Evolutionary conservation across 2,888 invertebrate species (phyloP).

Genomic region (Embidobia sp.): DNA sequence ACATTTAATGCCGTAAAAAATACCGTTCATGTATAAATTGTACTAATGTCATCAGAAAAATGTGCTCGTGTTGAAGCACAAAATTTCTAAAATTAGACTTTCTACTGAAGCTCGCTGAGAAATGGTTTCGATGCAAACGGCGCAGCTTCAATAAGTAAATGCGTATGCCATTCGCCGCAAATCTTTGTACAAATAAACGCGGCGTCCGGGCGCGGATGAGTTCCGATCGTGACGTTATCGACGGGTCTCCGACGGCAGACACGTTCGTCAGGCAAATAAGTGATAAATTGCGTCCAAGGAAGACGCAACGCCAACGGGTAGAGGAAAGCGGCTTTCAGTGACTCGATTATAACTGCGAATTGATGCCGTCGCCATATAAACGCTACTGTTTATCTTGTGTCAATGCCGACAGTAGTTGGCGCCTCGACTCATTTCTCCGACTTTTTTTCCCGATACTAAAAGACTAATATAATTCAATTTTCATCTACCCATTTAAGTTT

Average conservation of each 20-base stretch:
- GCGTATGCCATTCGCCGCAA: constrained; percentile 4
- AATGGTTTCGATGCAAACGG: constrained; percentile 9
- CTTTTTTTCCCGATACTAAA: constrained; percentile 36
- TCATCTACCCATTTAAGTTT: constrained; percentile 6
- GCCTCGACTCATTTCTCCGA: constrained; percentile 20
- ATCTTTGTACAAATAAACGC: constrained; percentile 38
- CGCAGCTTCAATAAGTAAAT: constrained; percentile 14
- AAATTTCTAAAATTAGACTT: constrained; percentile 41
- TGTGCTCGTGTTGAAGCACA: constrained; percentile 10
- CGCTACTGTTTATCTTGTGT: constrained; percentile 45
- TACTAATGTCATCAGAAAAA: constrained; percentile 40
- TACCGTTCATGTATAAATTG: too few relatives aligned
- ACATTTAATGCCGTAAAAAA: too few relatives aligned
- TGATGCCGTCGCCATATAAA: constrained; percentile 40
- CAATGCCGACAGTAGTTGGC: constrained; percentile 42
- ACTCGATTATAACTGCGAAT: constrained; percentile 47
- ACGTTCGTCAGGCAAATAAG: constrained; percentile 39
- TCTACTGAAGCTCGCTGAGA: constrained; percentile 16
- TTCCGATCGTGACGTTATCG: constrained; percentile 40
- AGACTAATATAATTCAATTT: constrained; percentile 23
- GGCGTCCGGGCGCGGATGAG: constrained; percentile 17
- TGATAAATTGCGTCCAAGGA: constrained; percentile 44
- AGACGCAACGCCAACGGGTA: constrained; percentile 21
- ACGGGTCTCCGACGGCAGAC: constrained; percentile 27
- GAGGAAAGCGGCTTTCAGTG: constrained; percentile 44